Evolutionary conservation across 2,113 vertebrate genomes (phyloP).

Genomic region (Uria lomvia): DNA sequence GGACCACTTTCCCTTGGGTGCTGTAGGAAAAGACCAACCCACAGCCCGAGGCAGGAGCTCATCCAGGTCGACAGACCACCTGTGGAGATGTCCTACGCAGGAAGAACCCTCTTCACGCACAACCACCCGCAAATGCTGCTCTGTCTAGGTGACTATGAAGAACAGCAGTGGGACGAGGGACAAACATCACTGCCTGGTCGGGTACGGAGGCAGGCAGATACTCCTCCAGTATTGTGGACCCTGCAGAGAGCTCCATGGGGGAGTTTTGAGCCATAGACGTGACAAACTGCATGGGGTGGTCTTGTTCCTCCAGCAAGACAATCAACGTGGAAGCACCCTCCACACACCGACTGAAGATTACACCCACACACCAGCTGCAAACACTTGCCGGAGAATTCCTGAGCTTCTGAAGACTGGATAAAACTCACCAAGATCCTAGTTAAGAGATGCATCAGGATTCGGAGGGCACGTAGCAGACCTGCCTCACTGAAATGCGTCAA

Average conservation of each 20-base stretch:
- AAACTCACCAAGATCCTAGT: neutral
- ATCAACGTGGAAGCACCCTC: neutral
- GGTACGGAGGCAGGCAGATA: neutral
- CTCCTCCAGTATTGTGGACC: neutral
- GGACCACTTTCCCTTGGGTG: neutral
- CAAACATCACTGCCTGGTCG: neutral
- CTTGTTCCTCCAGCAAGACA: neutral
- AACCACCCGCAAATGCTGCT: neutral
- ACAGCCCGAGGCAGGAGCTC: neutral
- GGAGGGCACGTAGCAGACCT: neutral
- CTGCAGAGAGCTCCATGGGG: neutral
- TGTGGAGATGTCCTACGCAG: neutral
- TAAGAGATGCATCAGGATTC: neutral
- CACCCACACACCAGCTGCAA: neutral
- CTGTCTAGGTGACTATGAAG: neutral
- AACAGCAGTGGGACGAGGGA: neutral
- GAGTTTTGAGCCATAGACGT: neutral
- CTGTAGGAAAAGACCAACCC: neutral
- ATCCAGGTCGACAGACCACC: neutral
- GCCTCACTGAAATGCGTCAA: constrained; percentile 25
- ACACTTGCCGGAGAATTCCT: neutral
- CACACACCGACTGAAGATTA: neutral
- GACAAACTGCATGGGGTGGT: neutral
- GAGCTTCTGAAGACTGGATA: neutral
- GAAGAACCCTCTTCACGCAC: neutral